phyloP scores from a whole-genome alignment of 2,113 vertebrate genomes.

The Choloepus hoffmanni region DNA sequence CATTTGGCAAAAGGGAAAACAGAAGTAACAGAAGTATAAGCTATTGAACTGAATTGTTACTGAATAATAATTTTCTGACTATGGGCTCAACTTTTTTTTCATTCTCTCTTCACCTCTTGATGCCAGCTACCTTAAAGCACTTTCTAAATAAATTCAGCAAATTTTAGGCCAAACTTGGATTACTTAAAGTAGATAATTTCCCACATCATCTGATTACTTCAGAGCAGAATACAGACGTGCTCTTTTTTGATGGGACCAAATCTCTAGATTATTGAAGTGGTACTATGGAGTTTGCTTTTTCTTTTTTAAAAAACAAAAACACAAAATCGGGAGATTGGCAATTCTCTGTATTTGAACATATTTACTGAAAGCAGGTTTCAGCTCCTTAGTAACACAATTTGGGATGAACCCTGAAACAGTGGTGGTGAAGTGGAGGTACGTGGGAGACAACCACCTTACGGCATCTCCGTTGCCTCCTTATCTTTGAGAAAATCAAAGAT shows the following conservation, averaged over 20 bases:
- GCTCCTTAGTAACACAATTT: background rate
- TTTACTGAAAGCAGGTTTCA: background rate
- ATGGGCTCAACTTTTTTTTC: background rate
- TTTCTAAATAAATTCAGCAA: background rate
- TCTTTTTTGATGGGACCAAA: background rate
- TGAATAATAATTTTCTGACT: background rate
- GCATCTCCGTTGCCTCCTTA: background rate
- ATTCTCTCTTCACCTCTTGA: background rate
- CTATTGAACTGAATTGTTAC: background rate
- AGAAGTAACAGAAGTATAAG: background rate
- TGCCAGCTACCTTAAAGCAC: background rate
- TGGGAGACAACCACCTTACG: background rate
- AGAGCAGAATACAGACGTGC: background rate
- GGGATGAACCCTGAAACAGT: background rate
- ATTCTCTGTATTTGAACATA: conserved; percentile 13
- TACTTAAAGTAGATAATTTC: background rate
- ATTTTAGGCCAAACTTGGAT: background rate
- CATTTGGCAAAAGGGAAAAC: background rate
- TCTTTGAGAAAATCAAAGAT: background rate
- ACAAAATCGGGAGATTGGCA: background rate
- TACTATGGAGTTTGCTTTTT: background rate
- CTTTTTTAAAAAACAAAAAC: background rate
- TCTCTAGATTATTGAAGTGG: background rate
- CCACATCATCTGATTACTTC: background rate
- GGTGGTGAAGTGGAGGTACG: no score